Evolutionary conservation across 2,888 invertebrate species (phyloP).

Genomic region (Peribatodes rhomboidaria): DNA sequence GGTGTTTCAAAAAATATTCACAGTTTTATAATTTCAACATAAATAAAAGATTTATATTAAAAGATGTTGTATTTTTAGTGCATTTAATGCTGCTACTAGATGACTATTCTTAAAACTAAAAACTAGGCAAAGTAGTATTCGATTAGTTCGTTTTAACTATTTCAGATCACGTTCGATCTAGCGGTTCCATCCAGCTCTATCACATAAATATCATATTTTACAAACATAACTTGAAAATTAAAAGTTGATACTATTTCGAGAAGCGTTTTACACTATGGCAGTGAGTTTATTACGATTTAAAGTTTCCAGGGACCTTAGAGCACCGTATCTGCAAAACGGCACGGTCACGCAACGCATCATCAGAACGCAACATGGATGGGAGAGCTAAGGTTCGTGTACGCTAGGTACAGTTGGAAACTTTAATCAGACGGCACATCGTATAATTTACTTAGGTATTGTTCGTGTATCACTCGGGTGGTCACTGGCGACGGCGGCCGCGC

Average conservation of each 20-base stretch:
- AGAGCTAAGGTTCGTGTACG: background rate
- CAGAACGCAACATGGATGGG: background rate
- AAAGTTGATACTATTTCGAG: constrained; percentile 19
- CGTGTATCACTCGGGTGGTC: background rate
- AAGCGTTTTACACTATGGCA: constrained; percentile 34
- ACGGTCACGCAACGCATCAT: background rate
- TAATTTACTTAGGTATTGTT: constrained; percentile 14
- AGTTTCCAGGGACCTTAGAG: constrained; percentile 9
- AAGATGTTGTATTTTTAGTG: constrained; percentile 9
- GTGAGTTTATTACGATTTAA: constrained; percentile 28
- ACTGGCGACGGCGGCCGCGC: constrained; percentile 60
- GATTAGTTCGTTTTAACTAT: constrained; percentile 18
- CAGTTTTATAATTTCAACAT: no score
- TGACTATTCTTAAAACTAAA: constrained; percentile 28
- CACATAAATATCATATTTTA: constrained; percentile 34
- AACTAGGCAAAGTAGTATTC: constrained; percentile 20
- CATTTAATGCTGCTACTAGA: constrained; percentile 43
- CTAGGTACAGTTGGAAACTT: constrained; percentile 1
- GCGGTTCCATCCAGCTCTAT: constrained; percentile 20
- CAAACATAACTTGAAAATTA: constrained; percentile 30
- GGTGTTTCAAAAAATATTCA: background rate
- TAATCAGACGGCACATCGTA: constrained; percentile 9
- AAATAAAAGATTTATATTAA: background rate
- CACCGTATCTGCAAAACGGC: background rate
- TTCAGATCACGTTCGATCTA: constrained; percentile 18